Conservation (phyloP, 2,113 vertebrate genomes). For the Eolophus roseicapilla region DNA sequence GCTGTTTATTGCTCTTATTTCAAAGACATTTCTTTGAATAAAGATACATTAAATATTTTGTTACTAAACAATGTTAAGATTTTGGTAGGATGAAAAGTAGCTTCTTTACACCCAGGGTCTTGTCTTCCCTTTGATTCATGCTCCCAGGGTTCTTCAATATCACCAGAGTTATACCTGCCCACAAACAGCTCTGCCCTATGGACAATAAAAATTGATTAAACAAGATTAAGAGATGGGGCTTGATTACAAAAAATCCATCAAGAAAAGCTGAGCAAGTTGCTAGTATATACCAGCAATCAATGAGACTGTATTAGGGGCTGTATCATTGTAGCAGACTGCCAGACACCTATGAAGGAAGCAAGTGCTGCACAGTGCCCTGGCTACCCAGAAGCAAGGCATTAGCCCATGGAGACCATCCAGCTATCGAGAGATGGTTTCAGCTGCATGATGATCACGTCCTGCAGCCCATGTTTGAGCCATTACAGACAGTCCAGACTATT, state of each 20-base stretch:
- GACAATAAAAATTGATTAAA: background rate
- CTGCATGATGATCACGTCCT: background rate
- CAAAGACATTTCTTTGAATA: background rate
- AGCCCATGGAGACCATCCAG: background rate
- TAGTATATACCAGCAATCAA: background rate
- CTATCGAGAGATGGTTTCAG: background rate
- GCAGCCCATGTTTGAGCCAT: accelerated
- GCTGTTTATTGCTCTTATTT: conserved; percentile 48
- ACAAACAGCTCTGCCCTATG: background rate
- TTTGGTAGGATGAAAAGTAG: background rate
- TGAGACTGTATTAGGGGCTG: background rate
- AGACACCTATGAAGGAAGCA: background rate
- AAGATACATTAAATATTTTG: background rate
- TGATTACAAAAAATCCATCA: background rate
- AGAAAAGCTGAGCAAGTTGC: background rate
- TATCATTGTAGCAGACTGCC: background rate
- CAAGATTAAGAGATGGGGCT: background rate
- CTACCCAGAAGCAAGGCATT: background rate
- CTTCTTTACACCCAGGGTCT: background rate
- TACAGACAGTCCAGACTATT: background rate
- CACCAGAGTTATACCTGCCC: background rate
- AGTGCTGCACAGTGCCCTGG: background rate
- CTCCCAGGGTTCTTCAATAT: background rate
- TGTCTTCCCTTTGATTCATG: background rate
- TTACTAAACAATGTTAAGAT: background rate